phyloP scores from a whole-genome alignment of 2,888 invertebrate genomes.

The Smittia sp. region DNA sequence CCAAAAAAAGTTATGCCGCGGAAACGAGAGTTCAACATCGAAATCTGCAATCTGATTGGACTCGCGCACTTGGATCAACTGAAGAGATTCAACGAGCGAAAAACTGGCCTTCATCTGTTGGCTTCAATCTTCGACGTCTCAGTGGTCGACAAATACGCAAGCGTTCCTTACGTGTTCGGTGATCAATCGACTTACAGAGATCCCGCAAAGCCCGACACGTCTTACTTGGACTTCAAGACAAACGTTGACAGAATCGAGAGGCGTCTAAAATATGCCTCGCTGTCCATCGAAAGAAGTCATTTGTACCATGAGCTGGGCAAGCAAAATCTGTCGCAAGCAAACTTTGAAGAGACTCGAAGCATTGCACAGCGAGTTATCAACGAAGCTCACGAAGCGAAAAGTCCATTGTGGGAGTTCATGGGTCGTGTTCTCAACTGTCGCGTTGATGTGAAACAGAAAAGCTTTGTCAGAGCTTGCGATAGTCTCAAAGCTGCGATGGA shows the following conservation, averaged over 20 bases:
- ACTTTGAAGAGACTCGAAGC: conserved; percentile 18
- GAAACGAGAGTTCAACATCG: conserved; percentile 31
- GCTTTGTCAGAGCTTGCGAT: not conserved
- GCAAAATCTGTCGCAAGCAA: conserved; percentile 28
- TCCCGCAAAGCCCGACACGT: conserved; percentile 10
- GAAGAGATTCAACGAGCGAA: not conserved
- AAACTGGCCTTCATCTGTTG: not conserved
- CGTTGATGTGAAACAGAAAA: conserved; percentile 21
- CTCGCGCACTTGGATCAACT: conserved; percentile 36
- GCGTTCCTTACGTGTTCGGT: conserved; percentile 27
- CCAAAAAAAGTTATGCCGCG: conserved; percentile 26
- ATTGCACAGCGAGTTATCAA: conserved; percentile 9
- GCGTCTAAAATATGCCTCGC: not conserved
- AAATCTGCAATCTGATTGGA: conserved; percentile 39
- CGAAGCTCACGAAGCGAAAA: not conserved
- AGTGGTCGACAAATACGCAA: not conserved
- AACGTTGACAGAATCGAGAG: conserved; percentile 24
- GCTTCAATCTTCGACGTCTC: not conserved
- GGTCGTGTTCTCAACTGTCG: conserved; percentile 2
- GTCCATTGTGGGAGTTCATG: conserved; percentile 38
- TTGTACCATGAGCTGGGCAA: conserved; percentile 34
- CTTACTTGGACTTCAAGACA: conserved; percentile 27
- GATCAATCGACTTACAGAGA: conserved; percentile 18
- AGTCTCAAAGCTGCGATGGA: not conserved
- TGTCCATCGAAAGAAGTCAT: conserved; percentile 39